phyloP scores from a whole-genome alignment of 2,888 invertebrate species.

The Acanthosoma haemorrhoidale region DNA sequence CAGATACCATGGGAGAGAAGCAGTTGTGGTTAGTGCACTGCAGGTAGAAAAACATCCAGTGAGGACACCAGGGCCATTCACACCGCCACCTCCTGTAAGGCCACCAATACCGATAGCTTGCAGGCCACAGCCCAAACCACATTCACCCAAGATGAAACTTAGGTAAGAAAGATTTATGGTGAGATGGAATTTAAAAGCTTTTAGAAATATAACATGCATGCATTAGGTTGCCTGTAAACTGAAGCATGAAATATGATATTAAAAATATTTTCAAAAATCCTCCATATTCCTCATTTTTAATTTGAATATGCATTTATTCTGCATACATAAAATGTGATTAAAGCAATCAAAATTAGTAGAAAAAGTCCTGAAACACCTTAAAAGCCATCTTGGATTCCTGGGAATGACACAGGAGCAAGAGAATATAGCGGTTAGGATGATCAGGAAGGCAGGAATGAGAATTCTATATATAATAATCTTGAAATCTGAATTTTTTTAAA shows the following conservation, averaged over 20 bases:
- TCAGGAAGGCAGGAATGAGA: too few species aligned
- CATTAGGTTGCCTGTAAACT: not conserved
- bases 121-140: slow-evolving; percentile 49
- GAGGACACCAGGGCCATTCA: slow-evolving; percentile 43
- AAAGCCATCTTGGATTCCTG: too few species aligned
- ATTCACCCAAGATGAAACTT: slow-evolving; percentile 86
- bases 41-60: slow-evolving; percentile 71
- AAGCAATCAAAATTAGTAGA: too few species aligned
- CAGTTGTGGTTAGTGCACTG: slow-evolving; percentile 85
- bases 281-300: too few species aligned
- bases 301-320: too few species aligned
- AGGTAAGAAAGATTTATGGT: slow-evolving; percentile 54
- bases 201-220: not conserved
- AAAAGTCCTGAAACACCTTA: too few species aligned
- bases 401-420: too few species aligned
- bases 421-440: too few species aligned
- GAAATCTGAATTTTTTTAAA: too few species aligned
- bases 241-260: not conserved
- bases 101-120: slow-evolving; percentile 38
- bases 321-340: too few species aligned
- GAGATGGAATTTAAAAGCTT: not conserved
- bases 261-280: too few species aligned
- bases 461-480: too few species aligned
- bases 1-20: slow-evolving; percentile 89
- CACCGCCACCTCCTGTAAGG: slow-evolving; percentile 38